Conservation (phyloP, 53 echinoderm and acorn worm species). For the Pentamera pediparva region DNA sequence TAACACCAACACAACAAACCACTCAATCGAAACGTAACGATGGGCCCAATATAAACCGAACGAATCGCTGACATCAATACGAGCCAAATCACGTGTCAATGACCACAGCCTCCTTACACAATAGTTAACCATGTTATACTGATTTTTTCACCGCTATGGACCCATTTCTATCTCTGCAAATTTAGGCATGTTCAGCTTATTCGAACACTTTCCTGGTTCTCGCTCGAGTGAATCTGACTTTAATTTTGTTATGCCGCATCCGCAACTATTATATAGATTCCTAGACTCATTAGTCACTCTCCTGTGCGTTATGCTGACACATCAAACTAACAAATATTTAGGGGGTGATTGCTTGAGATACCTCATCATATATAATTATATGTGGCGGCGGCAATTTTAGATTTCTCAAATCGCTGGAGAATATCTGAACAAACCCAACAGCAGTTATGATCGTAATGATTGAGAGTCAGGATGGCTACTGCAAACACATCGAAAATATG, state of each 20-base stretch:
- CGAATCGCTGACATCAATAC: not conserved
- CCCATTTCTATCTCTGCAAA: conserved; percentile 1
- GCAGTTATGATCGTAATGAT: too few relatives aligned
- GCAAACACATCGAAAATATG: too few relatives aligned
- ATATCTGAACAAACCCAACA: too few relatives aligned
- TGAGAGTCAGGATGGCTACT: too few relatives aligned
- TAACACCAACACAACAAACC: not conserved
- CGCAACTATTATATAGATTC: not conserved
- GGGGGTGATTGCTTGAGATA: too few relatives aligned
- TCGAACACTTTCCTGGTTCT: conserved; percentile 8
- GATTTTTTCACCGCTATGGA: not conserved
- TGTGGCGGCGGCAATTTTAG: too few relatives aligned
- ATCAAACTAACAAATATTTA: too few relatives aligned
- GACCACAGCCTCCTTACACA: not conserved
- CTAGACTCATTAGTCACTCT: not conserved
- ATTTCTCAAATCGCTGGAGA: too few relatives aligned
- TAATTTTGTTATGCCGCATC: not conserved
- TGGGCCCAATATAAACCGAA: conserved; percentile 13
- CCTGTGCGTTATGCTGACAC: not conserved
- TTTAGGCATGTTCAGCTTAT: not conserved
- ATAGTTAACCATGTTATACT: not conserved
- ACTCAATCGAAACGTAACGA: not conserved
- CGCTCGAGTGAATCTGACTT: conserved; percentile 1
- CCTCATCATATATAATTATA: too few relatives aligned
- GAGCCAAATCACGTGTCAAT: conserved; percentile 1